Evolutionary conservation across 2,888 invertebrate species (phyloP).

Genomic region (Nebria salina): DNA sequence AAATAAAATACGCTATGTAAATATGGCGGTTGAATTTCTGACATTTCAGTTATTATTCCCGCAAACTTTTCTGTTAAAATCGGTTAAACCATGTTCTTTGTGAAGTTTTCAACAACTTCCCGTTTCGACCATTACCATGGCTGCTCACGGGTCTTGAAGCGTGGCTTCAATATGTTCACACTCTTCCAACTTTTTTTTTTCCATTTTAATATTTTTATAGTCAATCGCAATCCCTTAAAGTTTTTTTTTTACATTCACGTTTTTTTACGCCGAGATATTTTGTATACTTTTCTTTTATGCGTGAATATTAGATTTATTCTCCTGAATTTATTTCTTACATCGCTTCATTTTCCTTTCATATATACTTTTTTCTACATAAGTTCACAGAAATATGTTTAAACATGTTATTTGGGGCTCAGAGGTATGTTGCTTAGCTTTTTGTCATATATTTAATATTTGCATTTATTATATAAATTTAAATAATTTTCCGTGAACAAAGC

Average conservation of each 20-base stretch:
- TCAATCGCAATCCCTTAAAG: constrained; percentile 45
- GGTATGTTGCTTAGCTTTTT: neutral
- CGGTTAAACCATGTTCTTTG: constrained; percentile 33
- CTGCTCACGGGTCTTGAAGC: constrained; percentile 34
- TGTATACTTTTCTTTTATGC: constrained; percentile 40
- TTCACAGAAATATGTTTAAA: neutral
- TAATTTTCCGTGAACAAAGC: no score
- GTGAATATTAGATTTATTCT: constrained; percentile 43
- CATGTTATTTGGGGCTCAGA: neutral
- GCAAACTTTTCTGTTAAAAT: constrained; percentile 37
- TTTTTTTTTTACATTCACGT: constrained; percentile 30
- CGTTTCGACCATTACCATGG: constrained; percentile 33
- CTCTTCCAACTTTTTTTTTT: constrained; percentile 30
- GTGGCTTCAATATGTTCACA: constrained; percentile 14
- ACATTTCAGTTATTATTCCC: constrained; percentile 30
- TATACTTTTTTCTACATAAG: constrained; percentile 12
- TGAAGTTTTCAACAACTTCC: constrained; percentile 41
- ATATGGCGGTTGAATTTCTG: constrained; percentile 9
- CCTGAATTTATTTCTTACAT: constrained; percentile 30
- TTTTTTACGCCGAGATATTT: constrained; percentile 34
- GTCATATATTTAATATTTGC: neutral
- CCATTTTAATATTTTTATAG: constrained; percentile 46
- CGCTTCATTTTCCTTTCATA: constrained; percentile 23
- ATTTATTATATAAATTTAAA: no score
- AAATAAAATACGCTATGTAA: neutral